Evolutionary conservation across 2,797 vertebrate genomes (phyloP).

Genomic region (Phalanger gymnotis): DNA sequence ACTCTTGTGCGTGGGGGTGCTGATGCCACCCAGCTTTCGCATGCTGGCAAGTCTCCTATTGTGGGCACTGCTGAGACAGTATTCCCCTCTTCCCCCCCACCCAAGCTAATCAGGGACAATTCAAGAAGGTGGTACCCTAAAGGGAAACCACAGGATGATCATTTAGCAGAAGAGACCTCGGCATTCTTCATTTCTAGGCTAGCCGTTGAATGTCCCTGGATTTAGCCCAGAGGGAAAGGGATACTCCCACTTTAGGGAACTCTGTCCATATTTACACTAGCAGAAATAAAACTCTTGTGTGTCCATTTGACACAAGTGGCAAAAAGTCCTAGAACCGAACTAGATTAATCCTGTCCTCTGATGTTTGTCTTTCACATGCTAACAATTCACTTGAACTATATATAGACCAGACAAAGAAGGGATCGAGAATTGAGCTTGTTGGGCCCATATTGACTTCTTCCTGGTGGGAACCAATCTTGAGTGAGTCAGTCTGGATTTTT

Average conservation of each 20-base stretch:
- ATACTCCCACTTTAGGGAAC: not conserved
- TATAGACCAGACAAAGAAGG: not conserved
- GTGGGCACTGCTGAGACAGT: not conserved
- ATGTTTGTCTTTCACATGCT: not conserved
- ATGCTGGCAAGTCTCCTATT: not conserved
- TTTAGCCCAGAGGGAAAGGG: not conserved
- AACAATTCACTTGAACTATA: not conserved
- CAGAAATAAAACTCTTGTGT: not conserved
- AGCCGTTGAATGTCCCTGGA: not conserved
- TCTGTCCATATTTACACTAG: not conserved
- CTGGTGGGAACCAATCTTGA: constrained; percentile 20
- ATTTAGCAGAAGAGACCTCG: not conserved
- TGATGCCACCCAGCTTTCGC: not conserved
- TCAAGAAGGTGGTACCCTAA: not conserved
- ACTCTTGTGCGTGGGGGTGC: not conserved
- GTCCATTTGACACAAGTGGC: not conserved
- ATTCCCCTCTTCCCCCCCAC: not conserved
- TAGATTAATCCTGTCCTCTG: not conserved
- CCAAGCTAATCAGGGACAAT: not conserved
- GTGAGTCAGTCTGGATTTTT: not conserved
- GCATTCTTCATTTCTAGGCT: not conserved
- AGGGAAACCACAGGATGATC: not conserved
- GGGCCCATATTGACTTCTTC: constrained; percentile 69
- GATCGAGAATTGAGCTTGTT: not conserved
- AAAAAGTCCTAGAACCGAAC: not conserved